Evolutionary conservation across 2,797 vertebrate species (phyloP).

Genomic region (Sebastolobus altivelis): DNA sequence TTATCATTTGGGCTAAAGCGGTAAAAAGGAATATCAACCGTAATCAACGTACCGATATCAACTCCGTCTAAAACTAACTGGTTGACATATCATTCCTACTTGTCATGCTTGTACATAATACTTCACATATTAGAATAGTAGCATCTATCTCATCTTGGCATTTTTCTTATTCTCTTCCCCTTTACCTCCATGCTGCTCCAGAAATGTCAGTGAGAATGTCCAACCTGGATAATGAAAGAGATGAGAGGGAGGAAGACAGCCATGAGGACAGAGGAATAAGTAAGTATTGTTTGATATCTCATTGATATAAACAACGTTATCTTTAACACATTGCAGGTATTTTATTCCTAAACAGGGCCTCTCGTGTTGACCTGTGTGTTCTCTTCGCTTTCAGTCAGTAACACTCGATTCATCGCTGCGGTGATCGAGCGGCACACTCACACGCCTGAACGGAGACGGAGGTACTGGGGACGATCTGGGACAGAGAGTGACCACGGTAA

Average conservation of each 20-base stretch:
- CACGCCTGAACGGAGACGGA: slow-evolving; percentile 94
- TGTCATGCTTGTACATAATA: background rate
- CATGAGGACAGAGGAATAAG: slow-evolving; percentile 98
- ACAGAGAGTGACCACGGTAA: slow-evolving; percentile 99
- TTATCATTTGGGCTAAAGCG: background rate
- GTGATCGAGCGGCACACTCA: slow-evolving; percentile 98
- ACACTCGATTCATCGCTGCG: slow-evolving; percentile 96
- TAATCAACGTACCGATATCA: background rate
- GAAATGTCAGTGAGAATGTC: slow-evolving; percentile 99
- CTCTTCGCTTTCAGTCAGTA: slow-evolving; percentile 89
- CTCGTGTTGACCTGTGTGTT: slow-evolving; percentile 30
- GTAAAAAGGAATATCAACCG: too few relatives aligned
- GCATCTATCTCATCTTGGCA: background rate
- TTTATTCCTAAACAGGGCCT: background rate
- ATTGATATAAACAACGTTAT: background rate
- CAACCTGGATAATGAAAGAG: slow-evolving; percentile 97
- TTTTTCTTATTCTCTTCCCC: background rate
- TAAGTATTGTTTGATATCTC: slow-evolving; percentile 73
- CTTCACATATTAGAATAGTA: background rate
- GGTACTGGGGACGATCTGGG: slow-evolving; percentile 98
- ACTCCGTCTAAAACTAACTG: background rate
- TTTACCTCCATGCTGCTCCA: slow-evolving; percentile 64
- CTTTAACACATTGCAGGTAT: background rate
- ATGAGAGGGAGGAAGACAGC: slow-evolving; percentile 97
- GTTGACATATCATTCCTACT: background rate